A percentile compares a stretch with the other conserved stretches of the same genome.
phyloP scores from a whole-genome alignment of 37 sponge, comb jelly and placozoan genomes.

The Axinella damicornis region DNA sequence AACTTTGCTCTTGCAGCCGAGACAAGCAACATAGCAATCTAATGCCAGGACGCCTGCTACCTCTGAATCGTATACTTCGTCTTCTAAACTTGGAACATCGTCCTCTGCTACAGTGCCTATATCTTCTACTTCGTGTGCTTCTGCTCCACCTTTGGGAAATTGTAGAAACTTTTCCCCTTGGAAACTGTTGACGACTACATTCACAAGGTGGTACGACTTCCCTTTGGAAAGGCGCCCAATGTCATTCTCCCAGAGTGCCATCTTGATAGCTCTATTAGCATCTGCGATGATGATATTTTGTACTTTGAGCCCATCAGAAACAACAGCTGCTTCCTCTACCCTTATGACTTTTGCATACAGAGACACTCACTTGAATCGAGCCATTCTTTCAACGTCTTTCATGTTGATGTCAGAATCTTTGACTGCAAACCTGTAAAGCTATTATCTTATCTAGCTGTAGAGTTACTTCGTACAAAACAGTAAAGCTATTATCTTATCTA shows the following conservation, averaged over 20 bases:
- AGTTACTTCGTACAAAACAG: not conserved
- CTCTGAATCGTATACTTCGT: not conserved
- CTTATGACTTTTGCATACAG: slow-evolving; percentile 13
- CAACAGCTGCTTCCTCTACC: slow-evolving; percentile 15
- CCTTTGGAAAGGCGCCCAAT: not conserved
- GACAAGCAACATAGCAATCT: not conserved
- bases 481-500: slow-evolving; percentile 13
- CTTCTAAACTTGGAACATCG: not conserved
- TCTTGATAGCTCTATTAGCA: not conserved
- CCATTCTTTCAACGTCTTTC: slow-evolving; percentile 8
- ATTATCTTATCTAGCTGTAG: too few species aligned
- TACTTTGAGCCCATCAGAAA: slow-evolving; percentile 13
- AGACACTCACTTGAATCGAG: slow-evolving; percentile 11
- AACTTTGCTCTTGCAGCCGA: not conserved
- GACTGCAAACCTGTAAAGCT: not conserved
- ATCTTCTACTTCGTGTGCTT: not conserved
- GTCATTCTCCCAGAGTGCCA: slow-evolving; percentile 8
- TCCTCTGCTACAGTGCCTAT: slow-evolving; percentile 9
- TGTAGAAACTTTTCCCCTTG: not conserved
- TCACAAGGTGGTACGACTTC: not conserved
- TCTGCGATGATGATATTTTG: slow-evolving; percentile 9
- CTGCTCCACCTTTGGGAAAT: not conserved
- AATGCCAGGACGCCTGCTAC: slow-evolving; percentile 4
- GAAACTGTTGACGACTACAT: not conserved
- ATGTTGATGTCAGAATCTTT: slow-evolving; percentile 1